phyloP scores from a whole-genome alignment of 2,113 vertebrate genomes.

The Vidua chalybeata region DNA sequence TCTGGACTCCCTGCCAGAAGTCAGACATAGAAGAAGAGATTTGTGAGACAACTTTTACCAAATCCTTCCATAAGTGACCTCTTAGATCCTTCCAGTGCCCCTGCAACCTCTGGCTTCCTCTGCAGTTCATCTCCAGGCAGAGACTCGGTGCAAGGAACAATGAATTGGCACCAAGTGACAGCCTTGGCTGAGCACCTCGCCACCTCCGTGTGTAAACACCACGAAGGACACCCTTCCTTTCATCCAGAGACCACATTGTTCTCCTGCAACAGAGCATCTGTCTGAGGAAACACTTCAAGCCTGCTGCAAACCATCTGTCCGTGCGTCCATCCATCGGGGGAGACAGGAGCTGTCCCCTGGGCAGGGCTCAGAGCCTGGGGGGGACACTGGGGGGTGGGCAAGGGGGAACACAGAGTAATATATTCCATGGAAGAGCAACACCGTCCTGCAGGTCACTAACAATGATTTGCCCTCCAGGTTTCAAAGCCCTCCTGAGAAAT shows the following conservation, averaged over 20 bases:
- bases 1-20: conserved; percentile 88
- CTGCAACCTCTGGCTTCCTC: conserved; percentile 60
- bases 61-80: conserved; percentile 66
- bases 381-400: not conserved
- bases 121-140: conserved; percentile 56
- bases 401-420: not conserved
- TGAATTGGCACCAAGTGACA: conserved; percentile 56
- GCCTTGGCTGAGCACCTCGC: conserved; percentile 39
- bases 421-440: not conserved
- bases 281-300: conserved; percentile 49
- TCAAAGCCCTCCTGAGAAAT: conserved; percentile 5
- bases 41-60: conserved; percentile 64
- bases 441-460: not conserved
- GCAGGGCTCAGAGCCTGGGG: not conserved
- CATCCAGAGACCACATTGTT: conserved; percentile 43
- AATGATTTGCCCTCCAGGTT: not conserved
- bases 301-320: conserved; percentile 47
- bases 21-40: conserved; percentile 85
- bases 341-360: not conserved
- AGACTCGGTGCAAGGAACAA: conserved; percentile 57
- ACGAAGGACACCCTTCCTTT: conserved; percentile 64
- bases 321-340: not conserved
- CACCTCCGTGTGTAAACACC: conserved; percentile 62
- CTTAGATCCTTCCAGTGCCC: conserved; percentile 53
- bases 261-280: conserved; percentile 33